Evolutionary conservation across 2,113 vertebrate species (phyloP), one percentile per base, ranked within the genome.

Genomic region (Psittacara wagleri): DNA sequence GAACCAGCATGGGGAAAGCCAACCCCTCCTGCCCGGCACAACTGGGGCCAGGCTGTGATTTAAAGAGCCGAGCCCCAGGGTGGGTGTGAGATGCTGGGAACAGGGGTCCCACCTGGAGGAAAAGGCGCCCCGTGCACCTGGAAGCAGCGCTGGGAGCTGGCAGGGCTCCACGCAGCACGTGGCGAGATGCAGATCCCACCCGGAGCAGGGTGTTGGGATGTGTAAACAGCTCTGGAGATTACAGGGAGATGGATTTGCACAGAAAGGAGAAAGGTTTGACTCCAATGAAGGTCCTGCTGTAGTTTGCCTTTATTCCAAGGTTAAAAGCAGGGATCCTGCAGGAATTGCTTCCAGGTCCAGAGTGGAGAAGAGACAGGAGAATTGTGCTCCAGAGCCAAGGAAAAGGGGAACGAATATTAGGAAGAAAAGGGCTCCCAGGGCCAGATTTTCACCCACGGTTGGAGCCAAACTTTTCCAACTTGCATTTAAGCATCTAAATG

Each of bases 41-140:
- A 10, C 9, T 1, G 7, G 37, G 5, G 25, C 64, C 5, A 0
- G 0, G 10, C 5, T 68, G 11, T 25, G 2, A 10, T 76, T 22
- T 12, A 2, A 3, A 9, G 69, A 20, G 3, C 3, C 16, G 37
- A 3, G 18, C 23, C 1, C 18, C 55, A 5, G 62, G 66, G 46
- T 11, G 57, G 13, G 43, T 33, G 63, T 17, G 7, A 28, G 68
- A 29, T 33, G 83, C 68, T 23, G 1, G 0, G 31, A 20, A 11
- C 48, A 4, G 5, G 5, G 57, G 13, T 11, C 15, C 11, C 13
- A 12, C 25, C 10, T 22, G 2, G 1, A 5, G 16, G 17, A 13
- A 31, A 39, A 48, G 78, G 52, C 3, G 4, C 57, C 20, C 51
- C 11, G 22, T 22, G 66, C 35, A 14, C 39, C 8, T 1, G 70